Base-by-base conservation (phyloP, 2,797 vertebrate genomes). In the Schizopygopsis malacanthus region DNA sequence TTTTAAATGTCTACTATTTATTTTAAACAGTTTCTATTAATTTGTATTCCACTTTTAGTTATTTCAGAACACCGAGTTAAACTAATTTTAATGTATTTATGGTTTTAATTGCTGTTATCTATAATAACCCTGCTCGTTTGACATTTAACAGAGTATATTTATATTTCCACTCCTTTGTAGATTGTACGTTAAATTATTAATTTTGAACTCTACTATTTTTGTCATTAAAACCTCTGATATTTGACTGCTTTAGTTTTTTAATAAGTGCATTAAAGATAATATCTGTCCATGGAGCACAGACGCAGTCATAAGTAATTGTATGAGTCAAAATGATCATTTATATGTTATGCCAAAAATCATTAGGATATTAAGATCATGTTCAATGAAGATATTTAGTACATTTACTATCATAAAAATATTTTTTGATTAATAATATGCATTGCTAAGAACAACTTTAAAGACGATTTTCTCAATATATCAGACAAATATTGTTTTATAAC, bases 31-130 rank as follows among this genome's bases (percentile, higher is more conserved):
- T 56, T 4, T 56, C 7, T 20, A 20, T 54, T 54, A 0, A 20
- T 20, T 20, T 54, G 20, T 6, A 54, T 54, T 54, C 2, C 16
- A 54, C 2, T 54, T 20, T 54, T 12, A 25, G 10, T 63, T 61
- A 61, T 61, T 28, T 63, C 13, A 63, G 11, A 63, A 28, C 11
- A 25, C 4, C 0, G 11, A 12, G 11, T 25, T 25, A 61, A 52
- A 16, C 13, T n/a, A 10, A 59, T 4, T 11, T 1, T 0, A 1
- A 59, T 1, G 0, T 25, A 11, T 4, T 11, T 2, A 61, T 25
- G 59, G 59, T 61, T 25, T 61, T 11, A 61, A 61, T 61, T 25
- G n/a, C 4, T 12, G 1, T 12, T 13, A 5, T 25, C n/a, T 12
- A 12, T 12, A 28, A 6, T 41, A 41, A 41, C 5, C 1, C n/a